Percentiles rank a stretch among this genome's conserved stretches.
These are phyloP conservation scores for Dendroctonus ponderosae DNA, from an alignment of 1,140 invertebrate genomes.

Conservation along the genomic window DNA sequence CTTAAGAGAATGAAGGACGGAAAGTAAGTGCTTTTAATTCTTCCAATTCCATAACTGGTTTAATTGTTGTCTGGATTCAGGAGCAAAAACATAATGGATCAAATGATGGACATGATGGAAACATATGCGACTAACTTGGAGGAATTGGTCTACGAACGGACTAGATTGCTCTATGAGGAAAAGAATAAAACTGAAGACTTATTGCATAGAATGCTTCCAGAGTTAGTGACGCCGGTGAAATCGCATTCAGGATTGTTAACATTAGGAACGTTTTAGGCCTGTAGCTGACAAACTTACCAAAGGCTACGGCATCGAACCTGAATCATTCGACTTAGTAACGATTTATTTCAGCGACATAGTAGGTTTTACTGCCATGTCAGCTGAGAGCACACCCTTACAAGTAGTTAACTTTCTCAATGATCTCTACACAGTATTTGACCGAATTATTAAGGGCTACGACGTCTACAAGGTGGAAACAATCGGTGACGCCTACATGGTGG, in stretches of 20 bases:
- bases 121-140: constrained; percentile 93
- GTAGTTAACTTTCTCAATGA: constrained; percentile 96
- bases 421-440: constrained; percentile 92
- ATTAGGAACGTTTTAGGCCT: constrained; percentile 59
- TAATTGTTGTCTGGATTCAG: constrained; percentile 50
- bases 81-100: constrained; percentile 89
- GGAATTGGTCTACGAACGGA: constrained; percentile 87
- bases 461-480: constrained; percentile 98
- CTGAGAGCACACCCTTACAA: constrained; percentile 88
- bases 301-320: constrained; percentile 88
- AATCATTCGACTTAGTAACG: constrained; percentile 90
- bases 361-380: constrained; percentile 95
- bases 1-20: constrained; percentile 86
- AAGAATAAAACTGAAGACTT: constrained; percentile 93
- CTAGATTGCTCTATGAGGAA: constrained; percentile 83
- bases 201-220: constrained; percentile 89
- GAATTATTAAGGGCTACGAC: constrained; percentile 90
- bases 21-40: constrained; percentile 59
- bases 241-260: background rate
- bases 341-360: constrained; percentile 99
- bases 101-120: constrained; percentile 96
- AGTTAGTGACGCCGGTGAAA: constrained; percentile 57
- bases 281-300: constrained; percentile 82
- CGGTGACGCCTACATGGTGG: constrained; percentile 91
- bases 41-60: constrained; percentile 5